Evolutionary conservation across 2,113 vertebrate genomes (phyloP), one percentile per base, ranked within the genome.

Genomic region (Mobula birostris): DNA sequence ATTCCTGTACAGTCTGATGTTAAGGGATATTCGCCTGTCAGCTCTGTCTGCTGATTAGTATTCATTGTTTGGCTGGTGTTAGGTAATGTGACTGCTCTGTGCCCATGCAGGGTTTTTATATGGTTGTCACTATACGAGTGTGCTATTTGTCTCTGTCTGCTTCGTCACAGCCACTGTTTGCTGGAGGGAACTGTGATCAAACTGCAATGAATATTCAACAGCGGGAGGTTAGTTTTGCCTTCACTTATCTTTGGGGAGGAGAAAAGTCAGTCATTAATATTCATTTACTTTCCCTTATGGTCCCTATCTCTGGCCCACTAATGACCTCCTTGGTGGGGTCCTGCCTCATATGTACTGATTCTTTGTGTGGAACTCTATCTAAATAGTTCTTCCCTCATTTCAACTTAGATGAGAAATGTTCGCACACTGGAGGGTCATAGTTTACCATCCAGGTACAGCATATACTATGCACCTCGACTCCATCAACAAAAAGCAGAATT

Each of bases 71-170:
- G 40, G 68, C 91, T 72, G 91, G 91, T 74, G 70, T 72, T 72
- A 15, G 91, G 91, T 56, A 24, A 36, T 74, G 70, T 48, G 91
- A 74, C 8, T 74, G 40, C 32, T 74, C 21, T 56, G 70, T 68
- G 63, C 24, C 70, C 29, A 21, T 12, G 36, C 70, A 48, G 21
- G 68, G 36, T 72, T 36, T 74, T 32, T 48, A 48, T 74, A 70
- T 93, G 68, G 68, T 70, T 56, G 91, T 48, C 91, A 48, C 68
- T 29, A n/a, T 21, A 93, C 40, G 74, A 74, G 91, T 74, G 91
- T 93, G 68, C 24, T 70, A 93, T 93, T 93, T 93, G 72, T 93
- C 91, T 93, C 68, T 93, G 91, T 74, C 91, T 93, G 40, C 70
- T 93, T 93, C 24, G n/a, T 40, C 70, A 36, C 66, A 40, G 66